Evolutionary conservation across 2,888 invertebrate species (phyloP).

Genomic region (Thera britannica): DNA sequence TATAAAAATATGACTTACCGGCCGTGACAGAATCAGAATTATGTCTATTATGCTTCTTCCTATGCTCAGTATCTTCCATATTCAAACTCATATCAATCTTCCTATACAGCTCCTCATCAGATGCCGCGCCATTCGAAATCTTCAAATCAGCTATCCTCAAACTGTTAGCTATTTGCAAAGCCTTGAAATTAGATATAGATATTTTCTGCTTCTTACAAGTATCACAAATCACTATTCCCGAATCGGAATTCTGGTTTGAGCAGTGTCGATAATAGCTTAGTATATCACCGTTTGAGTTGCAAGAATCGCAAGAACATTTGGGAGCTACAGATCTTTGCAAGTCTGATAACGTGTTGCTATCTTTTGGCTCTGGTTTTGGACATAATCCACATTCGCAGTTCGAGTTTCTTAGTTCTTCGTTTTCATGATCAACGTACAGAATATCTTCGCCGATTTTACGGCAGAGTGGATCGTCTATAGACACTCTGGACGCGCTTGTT

Average conservation of each 20-base stretch:
- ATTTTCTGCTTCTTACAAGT: conserved; percentile 80
- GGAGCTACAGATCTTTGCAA: conserved; percentile 75
- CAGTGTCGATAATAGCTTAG: conserved; percentile 75
- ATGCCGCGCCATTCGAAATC: conserved; percentile 67
- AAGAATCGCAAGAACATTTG: conserved; percentile 74
- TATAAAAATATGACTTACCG: conserved; percentile 35
- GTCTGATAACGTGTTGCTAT: conserved; percentile 75
- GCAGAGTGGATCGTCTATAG: conserved; percentile 74
- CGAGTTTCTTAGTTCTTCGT: conserved; percentile 63
- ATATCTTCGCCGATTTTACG: conserved; percentile 72
- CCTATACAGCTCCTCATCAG: conserved; percentile 76
- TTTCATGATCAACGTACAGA: conserved; percentile 68
- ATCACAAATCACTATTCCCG: conserved; percentile 78
- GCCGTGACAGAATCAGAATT: conserved; percentile 70
- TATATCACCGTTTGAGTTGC: conserved; percentile 77
- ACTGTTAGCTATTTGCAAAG: conserved; percentile 77
- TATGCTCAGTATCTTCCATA: conserved; percentile 74
- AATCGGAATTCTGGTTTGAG: conserved; percentile 70
- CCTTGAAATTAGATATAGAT: conserved; percentile 77
- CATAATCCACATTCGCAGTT: conserved; percentile 80
- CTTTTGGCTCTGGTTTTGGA: conserved; percentile 69
- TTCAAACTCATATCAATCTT: conserved; percentile 76
- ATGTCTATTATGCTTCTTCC: conserved; percentile 75
- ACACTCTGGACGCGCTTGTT: conserved; percentile 68
- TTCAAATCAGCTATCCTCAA: conserved; percentile 72